Evolutionary conservation across 2,113 vertebrate species (phyloP).

Genomic region (Hypocryptadius cinnamomeus): DNA sequence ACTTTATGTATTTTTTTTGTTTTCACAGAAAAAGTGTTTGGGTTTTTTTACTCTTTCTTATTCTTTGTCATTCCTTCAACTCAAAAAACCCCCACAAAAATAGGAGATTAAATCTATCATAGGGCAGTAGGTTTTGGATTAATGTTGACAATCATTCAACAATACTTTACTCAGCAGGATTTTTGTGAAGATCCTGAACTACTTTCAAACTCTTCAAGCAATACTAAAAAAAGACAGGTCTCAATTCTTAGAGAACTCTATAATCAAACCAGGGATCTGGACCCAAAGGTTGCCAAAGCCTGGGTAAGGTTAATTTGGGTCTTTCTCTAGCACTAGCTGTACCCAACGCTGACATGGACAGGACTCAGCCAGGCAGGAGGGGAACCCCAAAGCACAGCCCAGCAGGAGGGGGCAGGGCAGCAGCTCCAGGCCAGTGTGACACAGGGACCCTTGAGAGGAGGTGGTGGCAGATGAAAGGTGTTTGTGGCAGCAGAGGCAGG

Average conservation of each 20-base stretch:
- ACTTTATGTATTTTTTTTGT: not conserved
- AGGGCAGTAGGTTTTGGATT: not conserved
- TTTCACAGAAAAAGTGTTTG: not conserved
- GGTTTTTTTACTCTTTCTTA: not conserved
- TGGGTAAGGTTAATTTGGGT: not conserved
- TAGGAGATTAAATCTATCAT: not conserved
- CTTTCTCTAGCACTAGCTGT: not conserved
- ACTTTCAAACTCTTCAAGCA: not conserved
- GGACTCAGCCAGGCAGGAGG: not conserved
- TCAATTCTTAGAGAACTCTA: not conserved
- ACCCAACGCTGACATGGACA: fast-evolving
- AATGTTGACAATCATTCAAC: not conserved
- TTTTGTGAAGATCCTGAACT: not conserved
- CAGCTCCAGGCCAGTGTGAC: not conserved
- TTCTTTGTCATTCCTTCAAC: not conserved
- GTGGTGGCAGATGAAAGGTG: not conserved
- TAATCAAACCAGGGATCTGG: not conserved
- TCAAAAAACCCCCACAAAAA: not conserved
- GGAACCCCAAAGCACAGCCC: not conserved
- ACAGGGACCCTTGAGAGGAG: not conserved
- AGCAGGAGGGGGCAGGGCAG: fast-evolving
- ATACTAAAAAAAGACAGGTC: not conserved
- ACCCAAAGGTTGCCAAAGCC: not conserved
- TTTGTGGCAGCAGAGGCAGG: not conserved
- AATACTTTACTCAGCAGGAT: not conserved